phyloP scores from a whole-genome alignment of 2,888 invertebrate species.

The Urechis unicinctus region DNA sequence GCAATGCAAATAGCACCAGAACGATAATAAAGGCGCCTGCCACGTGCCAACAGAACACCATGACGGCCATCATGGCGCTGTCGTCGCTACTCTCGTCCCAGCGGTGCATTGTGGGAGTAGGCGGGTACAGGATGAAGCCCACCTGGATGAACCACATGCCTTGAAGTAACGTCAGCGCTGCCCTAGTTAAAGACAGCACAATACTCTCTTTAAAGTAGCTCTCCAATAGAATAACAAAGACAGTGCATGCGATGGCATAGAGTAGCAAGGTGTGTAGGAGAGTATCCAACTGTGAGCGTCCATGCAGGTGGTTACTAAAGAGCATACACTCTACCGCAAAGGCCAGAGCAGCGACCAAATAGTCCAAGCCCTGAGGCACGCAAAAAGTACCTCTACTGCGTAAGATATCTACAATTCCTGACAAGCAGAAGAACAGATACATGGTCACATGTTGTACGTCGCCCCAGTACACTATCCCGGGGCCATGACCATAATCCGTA shows the following conservation, averaged over 20 bases:
- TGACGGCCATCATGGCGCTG: conserved; percentile 24
- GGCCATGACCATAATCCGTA: conserved; percentile 44
- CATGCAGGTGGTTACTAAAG: conserved; percentile 54
- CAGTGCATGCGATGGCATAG: conserved; percentile 44
- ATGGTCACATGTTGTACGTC: conserved; percentile 55
- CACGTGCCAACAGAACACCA: conserved; percentile 47
- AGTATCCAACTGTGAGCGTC: conserved; percentile 42
- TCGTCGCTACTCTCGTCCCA: conserved; percentile 36
- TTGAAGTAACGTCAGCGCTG: conserved; percentile 52
- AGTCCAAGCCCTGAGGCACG: conserved; percentile 50
- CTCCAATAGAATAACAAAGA: conserved; percentile 45
- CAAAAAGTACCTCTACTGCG: conserved; percentile 33
- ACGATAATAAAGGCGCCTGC: conserved; percentile 26
- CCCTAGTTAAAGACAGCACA: conserved; percentile 44
- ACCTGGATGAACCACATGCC: conserved; percentile 56
- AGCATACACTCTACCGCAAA: conserved; percentile 52
- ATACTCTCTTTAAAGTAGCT: conserved; percentile 43
- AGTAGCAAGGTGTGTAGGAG: conserved; percentile 53
- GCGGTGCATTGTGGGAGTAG: conserved; percentile 28
- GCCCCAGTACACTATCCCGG: conserved; percentile 40
- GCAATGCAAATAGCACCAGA: conserved; percentile 20
- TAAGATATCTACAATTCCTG: conserved; percentile 50
- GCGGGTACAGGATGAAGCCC: conserved; percentile 54
- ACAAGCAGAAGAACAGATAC: conserved; percentile 54
- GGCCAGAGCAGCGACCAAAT: conserved; percentile 47